Base-by-base conservation (phyloP, 2,113 vertebrate species). In the Ia io region DNA sequence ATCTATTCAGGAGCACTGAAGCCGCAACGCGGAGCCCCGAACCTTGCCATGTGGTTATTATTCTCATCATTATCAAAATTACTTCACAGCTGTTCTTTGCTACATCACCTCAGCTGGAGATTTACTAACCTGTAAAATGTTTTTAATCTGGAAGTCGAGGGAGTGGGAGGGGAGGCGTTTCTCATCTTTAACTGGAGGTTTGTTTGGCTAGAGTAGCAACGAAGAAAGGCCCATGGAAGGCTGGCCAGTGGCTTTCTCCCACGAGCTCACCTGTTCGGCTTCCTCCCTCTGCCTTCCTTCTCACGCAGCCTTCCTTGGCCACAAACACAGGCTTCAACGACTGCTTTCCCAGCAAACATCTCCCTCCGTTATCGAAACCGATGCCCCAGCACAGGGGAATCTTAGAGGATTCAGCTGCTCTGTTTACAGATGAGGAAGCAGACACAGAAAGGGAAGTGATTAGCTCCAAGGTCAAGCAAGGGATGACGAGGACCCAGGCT, bases 31-130 rank as follows among this genome's bases (percentile, higher is more conserved):
- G 99, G 98, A 99, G 99, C 99, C 98, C 99, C 99, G 99, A 99
- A 99, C 99, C 99, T 99, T 98, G 98, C 98, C 98, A 98, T 99
- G 98, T 98, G 99, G 99, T 99, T 99, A 99, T 99, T 99, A 99
- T 99, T 99, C 99, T 99, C 99, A 99, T 99, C 99, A 99, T 99
- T 99, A 99, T 99, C 99, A 99, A 99, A 99, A 99, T 99, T 99
- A 99, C 99, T 99, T 99, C 99, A 99, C 99, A 99, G 99, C 99
- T 99, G 99, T 99, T 99, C 99, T 98, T 99, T 99, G 98, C 99
- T 98, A 99, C 98, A 99, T 99, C 98, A 99, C 99, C 99, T 99
- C 98, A 99, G 98, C 99, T 99, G 99, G 99, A 99, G 98, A 99
- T 98, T 98, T 98, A 98, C 98, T 98, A 99, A 98, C 98, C 98